Evolutionary conservation across 2,888 invertebrate genomes (phyloP), one percentile per base, ranked within the genome.

Genomic region (Agonopterix subpropinquella): DNA sequence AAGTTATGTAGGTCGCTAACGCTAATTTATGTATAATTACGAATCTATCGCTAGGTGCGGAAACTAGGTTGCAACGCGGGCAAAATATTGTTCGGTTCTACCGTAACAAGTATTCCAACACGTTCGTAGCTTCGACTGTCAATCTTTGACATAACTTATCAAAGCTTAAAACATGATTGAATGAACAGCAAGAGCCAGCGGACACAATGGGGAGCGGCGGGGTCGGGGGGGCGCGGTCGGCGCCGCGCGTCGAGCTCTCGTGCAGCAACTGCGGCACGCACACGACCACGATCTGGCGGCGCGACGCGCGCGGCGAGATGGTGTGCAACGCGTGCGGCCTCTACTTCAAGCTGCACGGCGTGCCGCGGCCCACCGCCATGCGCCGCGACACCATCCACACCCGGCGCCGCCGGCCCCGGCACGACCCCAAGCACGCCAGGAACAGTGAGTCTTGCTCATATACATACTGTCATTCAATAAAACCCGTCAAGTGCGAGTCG

Each of bases 251-350:
- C 18, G 98, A 98, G 70, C 92, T 98, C 68, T 91, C 94, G 10
- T 99, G 99, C 84, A 96, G 96, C 62, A 99, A 99, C 90, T 99
- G 99, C 83, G 95, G 96, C 58, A 99, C 99, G n/a, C 93, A 95
- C 77, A 97, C 96, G 41, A 99, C 99, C 51, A 99, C 99, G 0
- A 95, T 99, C 57, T 99, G 99, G 99, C 90, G 99, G 67, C 91
- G 99, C 63, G 98, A 98, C 87, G 92, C 96, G 69, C 93, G 96
- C 69, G 98, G 98, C 2, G 98, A 99, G 89, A 98, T 99, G 91
- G 99, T 99, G 52, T 99, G 99, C 87, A 99, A 99, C 87, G 99
- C 99, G 41, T 99, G 99, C 80, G 99, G 98, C 0, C 91, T 99
- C 39, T 99, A 99, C 89, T 98, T 93, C 89, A 99, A 99, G 87